phyloP scores from a whole-genome alignment of 1,140 invertebrate species.

The Hypsibius dujardini region DNA sequence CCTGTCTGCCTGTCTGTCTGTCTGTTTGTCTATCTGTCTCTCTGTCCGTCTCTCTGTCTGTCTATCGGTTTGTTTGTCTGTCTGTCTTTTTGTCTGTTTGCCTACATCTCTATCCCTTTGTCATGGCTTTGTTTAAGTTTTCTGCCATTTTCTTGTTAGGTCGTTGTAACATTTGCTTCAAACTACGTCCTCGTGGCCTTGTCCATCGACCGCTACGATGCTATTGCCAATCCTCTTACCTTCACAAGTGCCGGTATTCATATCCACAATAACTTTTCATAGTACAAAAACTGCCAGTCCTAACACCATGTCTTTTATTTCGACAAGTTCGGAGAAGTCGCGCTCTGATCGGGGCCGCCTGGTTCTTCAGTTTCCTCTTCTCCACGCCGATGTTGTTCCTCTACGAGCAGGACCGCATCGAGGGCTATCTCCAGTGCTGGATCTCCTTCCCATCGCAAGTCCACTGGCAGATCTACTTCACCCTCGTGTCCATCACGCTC shows the following conservation, averaged over 20 bases:
- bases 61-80: too few species aligned
- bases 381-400: slow-evolving; percentile 62
- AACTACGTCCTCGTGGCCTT: slow-evolving; percentile 83
- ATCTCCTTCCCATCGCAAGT: slow-evolving; percentile 52
- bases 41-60: too few species aligned
- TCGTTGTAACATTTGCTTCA: slow-evolving; percentile 71
- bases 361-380: slow-evolving; percentile 60
- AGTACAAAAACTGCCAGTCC: background rate
- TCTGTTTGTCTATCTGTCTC: too few species aligned
- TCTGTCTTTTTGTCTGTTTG: too few species aligned
- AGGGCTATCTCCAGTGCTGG: slow-evolving; percentile 62
- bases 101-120: background rate
- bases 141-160: slow-evolving; percentile 33
- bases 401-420: slow-evolving; percentile 49
- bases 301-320: background rate
- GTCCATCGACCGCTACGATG: slow-evolving; percentile 81
- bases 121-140: slow-evolving; percentile 21
- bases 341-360: slow-evolving; percentile 55
- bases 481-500: slow-evolving; percentile 55
- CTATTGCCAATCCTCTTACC: slow-evolving; percentile 84
- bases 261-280: background rate
- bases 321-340: slow-evolving; percentile 58
- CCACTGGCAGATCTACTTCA: slow-evolving; percentile 71
- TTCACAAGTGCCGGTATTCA: slow-evolving; percentile 42
- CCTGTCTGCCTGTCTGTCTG: too few species aligned